A percentile compares a stretch with the other conserved stretches of the same genome.
These are phyloP conservation scores for Subacronicta megacephala DNA, from an alignment of 2,888 invertebrate genomes.

Conservation along the genomic window DNA sequence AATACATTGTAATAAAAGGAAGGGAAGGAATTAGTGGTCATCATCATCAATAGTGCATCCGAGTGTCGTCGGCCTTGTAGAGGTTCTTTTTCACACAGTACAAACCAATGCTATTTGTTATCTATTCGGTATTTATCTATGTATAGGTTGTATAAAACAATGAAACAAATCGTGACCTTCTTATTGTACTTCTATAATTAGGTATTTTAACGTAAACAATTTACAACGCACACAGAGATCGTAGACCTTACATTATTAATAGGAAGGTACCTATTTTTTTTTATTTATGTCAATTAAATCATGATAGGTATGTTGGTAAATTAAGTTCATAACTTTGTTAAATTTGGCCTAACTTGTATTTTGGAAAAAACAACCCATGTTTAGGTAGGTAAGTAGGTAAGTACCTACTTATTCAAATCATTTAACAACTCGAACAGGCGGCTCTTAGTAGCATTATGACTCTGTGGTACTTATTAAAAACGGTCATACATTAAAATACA, in stretches of 20 bases:
- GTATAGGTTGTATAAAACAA: conserved; percentile 74
- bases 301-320: no score
- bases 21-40: conserved; percentile 27
- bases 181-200: conserved; percentile 71
- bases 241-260: no score
- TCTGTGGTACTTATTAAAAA: conserved; percentile 29
- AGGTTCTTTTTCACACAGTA: conserved; percentile 67
- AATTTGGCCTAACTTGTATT: no score
- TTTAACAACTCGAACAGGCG: not conserved
- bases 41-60: conserved; percentile 36
- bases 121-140: conserved; percentile 63
- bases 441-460: not conserved
- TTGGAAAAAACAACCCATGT: no score
- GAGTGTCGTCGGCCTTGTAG: conserved; percentile 56
- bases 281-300: no score
- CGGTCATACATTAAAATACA: conserved; percentile 36
- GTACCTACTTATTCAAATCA: not conserved
- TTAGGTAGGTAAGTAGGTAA: no score
- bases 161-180: conserved; percentile 80
- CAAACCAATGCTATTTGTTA: conserved; percentile 63
- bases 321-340: no score
- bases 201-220: conserved; percentile 70
- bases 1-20: conserved; percentile 26
- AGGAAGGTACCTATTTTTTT: no score
- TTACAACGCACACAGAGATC: conserved; percentile 67